A percentile compares a stretch with the other conserved stretches of the same genome.
Evolutionary conservation across 2,797 vertebrate species (phyloP).

Genomic region (Malacoraja senta): DNA sequence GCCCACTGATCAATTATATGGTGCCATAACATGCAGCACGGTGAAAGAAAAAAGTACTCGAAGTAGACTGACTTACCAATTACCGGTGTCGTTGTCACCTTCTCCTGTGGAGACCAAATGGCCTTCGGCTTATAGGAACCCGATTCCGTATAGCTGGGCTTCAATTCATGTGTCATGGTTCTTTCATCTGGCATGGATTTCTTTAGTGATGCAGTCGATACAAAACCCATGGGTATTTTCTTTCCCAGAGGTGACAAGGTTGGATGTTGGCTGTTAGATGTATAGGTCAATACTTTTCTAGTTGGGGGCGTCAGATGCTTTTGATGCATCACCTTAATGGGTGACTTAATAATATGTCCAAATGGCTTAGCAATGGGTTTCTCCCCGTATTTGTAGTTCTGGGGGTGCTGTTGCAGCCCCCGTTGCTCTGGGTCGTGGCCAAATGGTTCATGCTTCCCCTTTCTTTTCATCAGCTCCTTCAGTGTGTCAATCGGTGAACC

Average conservation of each 20-base stretch:
- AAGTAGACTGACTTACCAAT: conserved; percentile 13
- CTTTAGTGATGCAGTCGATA: conserved; percentile 27
- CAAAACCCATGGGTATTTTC: conserved; percentile 34
- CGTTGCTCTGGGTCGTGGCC: conserved; percentile 38
- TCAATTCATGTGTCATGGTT: background rate
- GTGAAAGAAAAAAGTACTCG: background rate
- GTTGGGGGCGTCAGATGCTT: background rate
- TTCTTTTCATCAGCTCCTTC: conserved; percentile 77
- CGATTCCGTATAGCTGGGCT: background rate
- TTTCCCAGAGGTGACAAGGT: background rate
- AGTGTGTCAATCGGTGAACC: conserved; percentile 75
- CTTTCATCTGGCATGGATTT: background rate
- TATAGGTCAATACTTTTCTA: conserved; percentile 36
- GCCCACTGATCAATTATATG: conserved; percentile 40
- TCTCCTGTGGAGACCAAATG: conserved; percentile 23
- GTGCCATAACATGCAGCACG: background rate
- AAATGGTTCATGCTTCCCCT: conserved; percentile 55
- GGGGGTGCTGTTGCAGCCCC: conserved; percentile 42
- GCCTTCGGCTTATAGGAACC: conserved; percentile 25
- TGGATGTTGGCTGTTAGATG: conserved; percentile 26
- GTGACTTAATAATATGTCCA: background rate
- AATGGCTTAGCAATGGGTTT: background rate
- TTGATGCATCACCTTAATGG: conserved; percentile 11
- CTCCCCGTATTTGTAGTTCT: conserved; percentile 54
- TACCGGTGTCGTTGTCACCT: background rate